Evolutionary conservation across 1,140 invertebrate genomes (phyloP).

Genomic region (Zaprionus kolodkinae): DNA sequence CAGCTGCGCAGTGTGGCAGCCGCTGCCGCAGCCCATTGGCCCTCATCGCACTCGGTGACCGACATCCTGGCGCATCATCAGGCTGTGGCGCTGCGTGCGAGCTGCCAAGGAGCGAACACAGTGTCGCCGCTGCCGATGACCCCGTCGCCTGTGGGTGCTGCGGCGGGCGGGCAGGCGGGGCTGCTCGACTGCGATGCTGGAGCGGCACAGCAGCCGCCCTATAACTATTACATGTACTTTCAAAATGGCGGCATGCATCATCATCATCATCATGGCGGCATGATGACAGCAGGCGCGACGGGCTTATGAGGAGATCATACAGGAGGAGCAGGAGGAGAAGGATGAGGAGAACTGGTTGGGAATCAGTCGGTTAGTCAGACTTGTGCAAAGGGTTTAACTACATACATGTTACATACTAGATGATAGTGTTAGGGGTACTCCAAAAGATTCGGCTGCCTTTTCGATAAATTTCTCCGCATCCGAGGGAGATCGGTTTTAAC

Average conservation of each 20-base stretch:
- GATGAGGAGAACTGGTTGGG: constrained; percentile 14
- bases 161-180: constrained; percentile 59
- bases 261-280: constrained; percentile 80
- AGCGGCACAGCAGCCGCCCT: constrained; percentile 86
- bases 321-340: background rate
- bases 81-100: constrained; percentile 76
- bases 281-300: constrained; percentile 81
- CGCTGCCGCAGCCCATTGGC: constrained; percentile 84
- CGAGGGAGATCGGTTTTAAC: constrained; percentile 41
- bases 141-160: constrained; percentile 67
- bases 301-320: constrained; percentile 69
- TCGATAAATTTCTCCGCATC: constrained; percentile 6
- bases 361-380: constrained; percentile 33
- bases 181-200: constrained; percentile 71
- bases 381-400: constrained; percentile 49
- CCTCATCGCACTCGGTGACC: constrained; percentile 88
- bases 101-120: constrained; percentile 75
- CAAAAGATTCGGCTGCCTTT: constrained; percentile 7
- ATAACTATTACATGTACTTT: constrained; percentile 90
- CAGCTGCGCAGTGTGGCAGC: constrained; percentile 72
- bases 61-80: constrained; percentile 88
- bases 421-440: constrained; percentile 13
- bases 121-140: constrained; percentile 73
- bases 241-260: constrained; percentile 85
- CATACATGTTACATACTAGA: constrained; percentile 23